Evolutionary conservation across 2,888 invertebrate species (phyloP), one percentile per base, ranked within the genome.

Genomic region (Boloria selene): DNA sequence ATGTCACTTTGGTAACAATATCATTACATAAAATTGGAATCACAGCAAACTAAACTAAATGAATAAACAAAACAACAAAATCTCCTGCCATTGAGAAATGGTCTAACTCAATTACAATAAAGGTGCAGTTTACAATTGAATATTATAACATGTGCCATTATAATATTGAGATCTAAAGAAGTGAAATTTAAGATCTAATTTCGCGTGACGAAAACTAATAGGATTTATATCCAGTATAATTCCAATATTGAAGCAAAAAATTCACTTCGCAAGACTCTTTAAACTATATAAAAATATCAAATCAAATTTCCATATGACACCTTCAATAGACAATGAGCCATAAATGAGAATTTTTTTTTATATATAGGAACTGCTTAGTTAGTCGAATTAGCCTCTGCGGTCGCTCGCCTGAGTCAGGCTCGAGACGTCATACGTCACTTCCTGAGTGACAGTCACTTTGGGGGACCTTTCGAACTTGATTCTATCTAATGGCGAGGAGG

Each of bases 401-500:
- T 72, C 69, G 68, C 74, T 72, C 53, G 68, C 42, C 67, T 70
- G 53, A 51, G 70, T 56, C 65, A 72, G 54, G 44, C 62, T 65
- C 68, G 75, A 78, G 61, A 77, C 73, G 49, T 84, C 83, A 56
- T 76, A 75, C 44, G 74, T 74, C 63, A 80, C 82, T 38, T 81
- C 73, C 52, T 78, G 74, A 22, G 73, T 80, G 69, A 88, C 85
- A 13, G 87, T 85, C 31, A 89, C 84, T 70, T 84, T 85, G 4
- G 87, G 86, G 3, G 83, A 70, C 31, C 84, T 80, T 6, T 87
- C 85, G 65, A 82, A 79, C 72, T 84, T 81, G 63, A 73, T 58
- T 60, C 86, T 90, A 22, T 89, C 89, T 6, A 50, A 16, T 4
- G 59, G 16, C 47, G 59, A 26, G 13, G 47, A 17, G 16, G 47